These are phyloP conservation scores for Psammodynastes pulverulentus DNA, from an alignment of 2,113 vertebrate species.

Conservation along the genomic window DNA sequence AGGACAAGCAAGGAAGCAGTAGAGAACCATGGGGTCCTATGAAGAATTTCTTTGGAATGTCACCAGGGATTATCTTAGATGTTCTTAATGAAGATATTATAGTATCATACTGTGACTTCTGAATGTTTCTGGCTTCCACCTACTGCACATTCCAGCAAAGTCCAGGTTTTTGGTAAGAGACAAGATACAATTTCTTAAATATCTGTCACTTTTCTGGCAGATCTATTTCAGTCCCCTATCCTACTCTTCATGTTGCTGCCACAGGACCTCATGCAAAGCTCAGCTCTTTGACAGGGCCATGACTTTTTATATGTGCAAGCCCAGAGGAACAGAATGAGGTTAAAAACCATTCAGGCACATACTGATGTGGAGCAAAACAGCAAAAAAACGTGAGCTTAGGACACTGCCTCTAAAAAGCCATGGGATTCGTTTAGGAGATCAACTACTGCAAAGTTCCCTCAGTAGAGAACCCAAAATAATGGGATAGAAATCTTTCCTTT, in stretches of 20 bases:
- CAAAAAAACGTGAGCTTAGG: neutral
- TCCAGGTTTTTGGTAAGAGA: neutral
- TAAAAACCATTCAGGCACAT: neutral
- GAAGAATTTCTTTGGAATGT: neutral
- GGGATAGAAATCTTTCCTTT: neutral
- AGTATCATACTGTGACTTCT: neutral
- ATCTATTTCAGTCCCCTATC: neutral
- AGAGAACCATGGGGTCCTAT: neutral
- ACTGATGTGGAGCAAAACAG: neutral
- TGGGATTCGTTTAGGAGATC: neutral
- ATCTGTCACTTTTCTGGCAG: neutral
- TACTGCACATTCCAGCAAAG: neutral
- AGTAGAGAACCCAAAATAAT: neutral
- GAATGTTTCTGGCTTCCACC: neutral
- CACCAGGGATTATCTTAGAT: neutral
- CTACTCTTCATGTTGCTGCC: neutral
- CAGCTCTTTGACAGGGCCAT: neutral
- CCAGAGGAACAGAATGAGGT: neutral
- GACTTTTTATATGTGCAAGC: neutral
- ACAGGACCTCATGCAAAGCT: neutral
- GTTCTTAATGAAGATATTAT: neutral
- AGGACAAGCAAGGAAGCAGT: neutral
- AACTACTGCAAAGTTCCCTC: neutral
- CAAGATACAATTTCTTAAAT: neutral
- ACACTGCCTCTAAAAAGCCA: neutral